Evolutionary conservation across 1,140 invertebrate genomes (phyloP).

Genomic region (Arion vulgaris): DNA sequence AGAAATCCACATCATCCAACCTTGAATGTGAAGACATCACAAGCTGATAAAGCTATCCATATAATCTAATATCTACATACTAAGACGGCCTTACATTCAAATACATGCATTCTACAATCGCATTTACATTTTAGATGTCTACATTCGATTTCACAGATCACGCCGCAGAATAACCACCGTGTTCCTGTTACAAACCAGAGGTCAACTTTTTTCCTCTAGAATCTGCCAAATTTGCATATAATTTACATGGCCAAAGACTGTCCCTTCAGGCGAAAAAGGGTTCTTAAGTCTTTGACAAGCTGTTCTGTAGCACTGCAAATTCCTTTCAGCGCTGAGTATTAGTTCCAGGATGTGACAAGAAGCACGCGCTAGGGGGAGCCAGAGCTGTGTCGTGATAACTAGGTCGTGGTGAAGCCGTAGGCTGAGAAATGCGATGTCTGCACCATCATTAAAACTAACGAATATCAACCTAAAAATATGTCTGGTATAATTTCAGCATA

Average conservation of each 20-base stretch:
- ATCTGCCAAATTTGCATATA: background rate
- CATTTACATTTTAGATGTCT: background rate
- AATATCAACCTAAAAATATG: background rate
- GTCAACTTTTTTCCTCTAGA: background rate
- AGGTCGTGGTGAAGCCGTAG: background rate
- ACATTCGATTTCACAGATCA: background rate
- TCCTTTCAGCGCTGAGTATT: background rate
- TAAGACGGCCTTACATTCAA: background rate
- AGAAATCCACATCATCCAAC: too few relatives aligned
- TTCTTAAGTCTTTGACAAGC: slow-evolving; percentile 6
- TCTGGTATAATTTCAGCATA: background rate
- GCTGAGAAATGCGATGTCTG: background rate
- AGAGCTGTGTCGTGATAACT: background rate
- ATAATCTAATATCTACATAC: background rate
- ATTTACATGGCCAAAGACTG: background rate
- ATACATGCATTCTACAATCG: too few relatives aligned
- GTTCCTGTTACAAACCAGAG: background rate
- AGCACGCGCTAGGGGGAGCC: background rate
- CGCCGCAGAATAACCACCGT: background rate
- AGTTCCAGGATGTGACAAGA: background rate
- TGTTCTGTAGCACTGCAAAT: background rate
- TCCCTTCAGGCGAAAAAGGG: background rate
- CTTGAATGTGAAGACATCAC: too few relatives aligned
- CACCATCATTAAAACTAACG: slow-evolving; percentile 4
- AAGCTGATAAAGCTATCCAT: too few relatives aligned